These are phyloP conservation scores for Phrynocephalus versicolor DNA, from an alignment of 2,113 vertebrate species.

Conservation along the genomic window DNA sequence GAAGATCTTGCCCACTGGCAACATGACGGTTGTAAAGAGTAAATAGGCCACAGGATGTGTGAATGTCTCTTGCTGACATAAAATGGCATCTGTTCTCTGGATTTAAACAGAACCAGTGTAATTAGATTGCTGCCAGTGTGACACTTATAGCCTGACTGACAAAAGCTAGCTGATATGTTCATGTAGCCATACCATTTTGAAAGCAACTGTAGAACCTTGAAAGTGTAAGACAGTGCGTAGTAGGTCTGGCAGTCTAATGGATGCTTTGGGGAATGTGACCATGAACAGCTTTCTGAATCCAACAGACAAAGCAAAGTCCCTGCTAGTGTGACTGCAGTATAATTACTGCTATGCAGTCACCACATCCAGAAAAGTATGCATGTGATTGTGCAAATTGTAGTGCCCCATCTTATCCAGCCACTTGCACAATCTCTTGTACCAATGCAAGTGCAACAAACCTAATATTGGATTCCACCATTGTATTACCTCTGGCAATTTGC, in stretches of 20 bases:
- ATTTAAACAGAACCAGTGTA: slow-evolving; percentile 31
- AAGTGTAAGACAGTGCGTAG: not conserved
- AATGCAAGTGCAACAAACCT: too few species aligned
- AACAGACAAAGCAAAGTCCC: too few species aligned
- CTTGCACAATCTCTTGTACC: too few species aligned
- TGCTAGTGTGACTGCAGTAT: too few species aligned
- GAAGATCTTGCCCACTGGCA: slow-evolving; percentile 43
- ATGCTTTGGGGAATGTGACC: not conserved
- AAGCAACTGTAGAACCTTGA: slow-evolving; percentile 7
- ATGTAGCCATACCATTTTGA: slow-evolving; percentile 30
- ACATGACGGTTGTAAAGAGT: slow-evolving; percentile 19
- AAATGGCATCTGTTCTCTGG: slow-evolving; percentile 38
- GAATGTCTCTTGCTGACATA: slow-evolving; percentile 47
- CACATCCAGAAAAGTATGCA: too few species aligned
- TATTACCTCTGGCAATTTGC: too few species aligned
- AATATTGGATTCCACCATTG: too few species aligned
- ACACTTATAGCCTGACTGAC: slow-evolving; percentile 28
- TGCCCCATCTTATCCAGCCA: too few species aligned
- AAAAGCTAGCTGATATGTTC: slow-evolving; percentile 19
- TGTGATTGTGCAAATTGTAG: too few species aligned
- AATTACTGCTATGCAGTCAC: too few species aligned
- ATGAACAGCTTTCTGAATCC: too few species aligned
- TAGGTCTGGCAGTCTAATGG: not conserved
- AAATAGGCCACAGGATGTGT: slow-evolving; percentile 47
- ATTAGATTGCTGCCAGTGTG: slow-evolving; percentile 34